phyloP scores from a whole-genome alignment of 2,888 invertebrate genomes.

The Falcaria lacertinaria region DNA sequence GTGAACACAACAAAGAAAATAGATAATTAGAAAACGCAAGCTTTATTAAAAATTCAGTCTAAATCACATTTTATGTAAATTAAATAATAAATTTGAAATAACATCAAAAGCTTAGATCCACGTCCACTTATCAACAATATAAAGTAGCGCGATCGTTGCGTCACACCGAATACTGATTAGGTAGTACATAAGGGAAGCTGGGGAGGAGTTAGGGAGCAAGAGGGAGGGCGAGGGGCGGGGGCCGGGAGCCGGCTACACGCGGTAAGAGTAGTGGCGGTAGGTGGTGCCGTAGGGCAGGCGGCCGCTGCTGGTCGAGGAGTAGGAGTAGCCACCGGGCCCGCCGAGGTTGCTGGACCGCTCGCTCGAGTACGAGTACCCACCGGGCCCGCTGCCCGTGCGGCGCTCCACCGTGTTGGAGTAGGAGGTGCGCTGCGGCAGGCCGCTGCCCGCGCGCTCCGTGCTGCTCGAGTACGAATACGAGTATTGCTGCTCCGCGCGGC shows the following conservation, averaged over 20 bases:
- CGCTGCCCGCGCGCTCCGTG: conserved; percentile 71
- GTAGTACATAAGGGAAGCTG: conserved; percentile 34
- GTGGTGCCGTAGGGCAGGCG: conserved; percentile 89
- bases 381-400: conserved; percentile 84
- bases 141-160: conserved; percentile 71
- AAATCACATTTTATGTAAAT: conserved; percentile 55
- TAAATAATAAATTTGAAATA: conserved; percentile 53
- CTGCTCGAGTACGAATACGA: conserved; percentile 89
- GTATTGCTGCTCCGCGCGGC: conserved; percentile 89
- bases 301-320: conserved; percentile 88
- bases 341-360: conserved; percentile 86
- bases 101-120: conserved; percentile 63
- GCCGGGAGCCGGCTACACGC: conserved; percentile 81
- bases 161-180: conserved; percentile 74
- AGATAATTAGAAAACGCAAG: conserved; percentile 69
- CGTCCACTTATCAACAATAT: conserved; percentile 55
- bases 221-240: conserved; percentile 33
- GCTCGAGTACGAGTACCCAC: conserved; percentile 87
- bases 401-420: conserved; percentile 85
- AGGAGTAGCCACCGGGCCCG: conserved; percentile 91
- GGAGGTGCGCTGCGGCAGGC: conserved; percentile 81
- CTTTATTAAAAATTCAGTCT: conserved; percentile 78
- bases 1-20: conserved; percentile 53
- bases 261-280: conserved; percentile 93
- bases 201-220: conserved; percentile 28